Base-by-base conservation (phyloP, 1,140 invertebrate species). In the Parapsyche elsis region DNA sequence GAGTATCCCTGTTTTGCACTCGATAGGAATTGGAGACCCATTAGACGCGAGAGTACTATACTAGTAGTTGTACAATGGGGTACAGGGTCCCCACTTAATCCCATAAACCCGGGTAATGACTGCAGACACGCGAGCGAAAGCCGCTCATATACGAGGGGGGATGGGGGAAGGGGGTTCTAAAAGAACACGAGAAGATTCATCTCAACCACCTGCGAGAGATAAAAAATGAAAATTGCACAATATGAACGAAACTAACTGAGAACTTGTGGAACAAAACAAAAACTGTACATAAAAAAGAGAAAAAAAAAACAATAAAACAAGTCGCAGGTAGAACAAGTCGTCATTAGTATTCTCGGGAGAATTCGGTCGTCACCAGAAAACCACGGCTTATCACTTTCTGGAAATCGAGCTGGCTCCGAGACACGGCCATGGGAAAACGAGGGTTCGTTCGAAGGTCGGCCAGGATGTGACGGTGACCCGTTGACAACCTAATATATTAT, bases 101-200 rank as follows among this genome's bases (percentile, higher is more conserved):
- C 82, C 38, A 71, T 83, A 81, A 83, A 81, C 82, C 82, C 30
- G 57, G 79, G 79, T 83, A 83, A 83, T 83, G 82, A 83, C 79
- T 76, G 53, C n/a, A 77, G 82, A 80, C 82, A 83, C 82, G 82
- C 82, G 82, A 83, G 49, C 53, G 26, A 64, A 77, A 64, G 57
- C 75, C 23, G 74, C 7, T 7, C 59, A 21, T 9, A 5, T 12
- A 67, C 49, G 2, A 64, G 75, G 75, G 75, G 57, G 23, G 19
- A 7, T 67, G 23, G 21, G 21, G 49, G 45, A 12, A 46, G 5
- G 45, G 5, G 5, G 45, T 46, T 46, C 45, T 12, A 46, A 38
- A 38, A 38, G 7, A 38, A 38, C 7, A 10, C 16, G 10, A 12
- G 16, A 53, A 53, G 16, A 16, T 53, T 53, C 49, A 53, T 12